Conservation (phyloP, 2,888 invertebrate genomes). For the Sinodicranocentrus sp. region DNA sequence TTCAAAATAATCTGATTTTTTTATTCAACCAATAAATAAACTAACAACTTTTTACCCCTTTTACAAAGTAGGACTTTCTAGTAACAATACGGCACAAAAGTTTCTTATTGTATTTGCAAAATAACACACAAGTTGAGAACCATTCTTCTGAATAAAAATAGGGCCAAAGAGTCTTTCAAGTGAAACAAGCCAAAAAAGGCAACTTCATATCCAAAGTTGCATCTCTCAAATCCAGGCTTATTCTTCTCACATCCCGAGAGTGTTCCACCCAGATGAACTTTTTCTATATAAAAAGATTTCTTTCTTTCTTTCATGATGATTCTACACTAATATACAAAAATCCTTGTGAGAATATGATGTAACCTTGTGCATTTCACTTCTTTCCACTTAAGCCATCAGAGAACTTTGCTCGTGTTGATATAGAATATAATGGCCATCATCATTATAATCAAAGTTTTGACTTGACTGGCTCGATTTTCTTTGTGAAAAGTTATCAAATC, state of each 20-base stretch:
- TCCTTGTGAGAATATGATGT: conserved; percentile 11
- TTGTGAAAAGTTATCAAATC: conserved; percentile 7
- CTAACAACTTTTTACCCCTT: too few relatives aligned
- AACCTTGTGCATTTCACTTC: conserved; percentile 25
- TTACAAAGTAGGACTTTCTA: too few relatives aligned
- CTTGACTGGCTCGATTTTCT: conserved; percentile 1
- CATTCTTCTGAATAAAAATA: background rate
- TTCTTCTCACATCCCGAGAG: background rate
- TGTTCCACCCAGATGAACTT: conserved; percentile 20
- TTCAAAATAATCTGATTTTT: too few relatives aligned
- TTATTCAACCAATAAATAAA: too few relatives aligned
- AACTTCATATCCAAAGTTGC: background rate
- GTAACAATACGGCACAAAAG: too few relatives aligned
- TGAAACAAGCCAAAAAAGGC: conserved; percentile 18
- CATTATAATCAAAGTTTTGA: conserved; percentile 10
- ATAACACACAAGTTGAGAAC: too few relatives aligned
- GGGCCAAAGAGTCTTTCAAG: conserved; percentile 17
- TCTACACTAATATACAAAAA: too few relatives aligned
- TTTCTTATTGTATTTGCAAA: too few relatives aligned
- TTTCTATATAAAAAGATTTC: conserved; percentile 3
- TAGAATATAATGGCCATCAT: conserved; percentile 9
- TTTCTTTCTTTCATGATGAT: too few relatives aligned
- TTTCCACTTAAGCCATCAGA: conserved; percentile 38
- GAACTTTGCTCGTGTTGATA: background rate
- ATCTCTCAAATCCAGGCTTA: conserved; percentile 14